A percentile compares a stretch with the other conserved stretches of the same genome.
phyloP scores from a whole-genome alignment of 2,113 vertebrate species.

The Epinephelus fuscoguttatus region DNA sequence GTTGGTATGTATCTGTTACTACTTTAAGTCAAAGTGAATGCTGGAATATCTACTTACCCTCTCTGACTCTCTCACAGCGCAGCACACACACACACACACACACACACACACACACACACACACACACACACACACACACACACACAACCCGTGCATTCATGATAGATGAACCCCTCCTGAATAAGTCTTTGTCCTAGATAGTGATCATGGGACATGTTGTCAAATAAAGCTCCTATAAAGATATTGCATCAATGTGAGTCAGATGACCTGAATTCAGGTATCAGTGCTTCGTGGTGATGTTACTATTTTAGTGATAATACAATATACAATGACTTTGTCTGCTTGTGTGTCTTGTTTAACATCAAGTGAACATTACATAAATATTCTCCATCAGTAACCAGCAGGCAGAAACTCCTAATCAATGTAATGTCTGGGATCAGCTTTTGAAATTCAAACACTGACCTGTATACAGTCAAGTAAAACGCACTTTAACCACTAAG shows the following conservation, averaged over 20 bases:
- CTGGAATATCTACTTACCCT: background rate
- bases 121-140: slow-evolving; percentile 30
- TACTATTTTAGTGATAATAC: slow-evolving; percentile 31
- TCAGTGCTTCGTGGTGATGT: slow-evolving; percentile 25
- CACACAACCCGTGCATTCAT: slow-evolving; percentile 45
- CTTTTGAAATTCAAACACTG: slow-evolving; percentile 57
- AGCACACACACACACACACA: slow-evolving; percentile 8
- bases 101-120: slow-evolving; percentile 17
- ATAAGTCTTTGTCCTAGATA: slow-evolving; percentile 74
- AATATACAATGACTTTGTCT: slow-evolving; percentile 13
- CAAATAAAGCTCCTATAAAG: slow-evolving; percentile 65
- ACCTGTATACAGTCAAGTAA: slow-evolving; percentile 38
- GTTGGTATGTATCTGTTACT: slow-evolving; percentile 56
- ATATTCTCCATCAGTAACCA: background rate
- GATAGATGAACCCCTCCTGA: slow-evolving; percentile 63
- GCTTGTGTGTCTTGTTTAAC: slow-evolving; percentile 13
- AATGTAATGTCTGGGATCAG: slow-evolving; percentile 36
- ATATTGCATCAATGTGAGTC: slow-evolving; percentile 57
- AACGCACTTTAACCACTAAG: slow-evolving; percentile 7
- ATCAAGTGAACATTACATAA: background rate
- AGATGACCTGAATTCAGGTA: slow-evolving; percentile 64
- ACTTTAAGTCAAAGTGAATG: slow-evolving; percentile 43
- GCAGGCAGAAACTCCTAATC: slow-evolving; percentile 29
- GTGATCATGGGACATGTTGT: slow-evolving; percentile 67
- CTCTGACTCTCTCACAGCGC: background rate